Percentiles rank a stretch among this genome's conserved stretches.
Evolutionary conservation across 2,888 invertebrate species (phyloP).

Genomic region (Trissolcus japonicus): DNA sequence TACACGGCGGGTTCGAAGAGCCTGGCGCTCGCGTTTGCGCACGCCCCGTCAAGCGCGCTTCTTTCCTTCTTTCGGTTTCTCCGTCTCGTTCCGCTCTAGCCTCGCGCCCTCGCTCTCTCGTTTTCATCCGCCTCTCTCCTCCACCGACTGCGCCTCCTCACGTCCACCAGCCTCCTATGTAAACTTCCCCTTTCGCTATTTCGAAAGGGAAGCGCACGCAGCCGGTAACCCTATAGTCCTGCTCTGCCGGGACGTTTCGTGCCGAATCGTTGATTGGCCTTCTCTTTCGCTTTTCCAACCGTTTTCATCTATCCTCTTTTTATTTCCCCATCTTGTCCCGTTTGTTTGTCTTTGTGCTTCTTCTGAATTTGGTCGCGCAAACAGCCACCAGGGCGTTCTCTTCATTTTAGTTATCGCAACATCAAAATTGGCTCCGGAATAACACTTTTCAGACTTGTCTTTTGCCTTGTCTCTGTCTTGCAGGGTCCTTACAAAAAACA

Average conservation of each 20-base stretch:
- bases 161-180: conserved; percentile 45
- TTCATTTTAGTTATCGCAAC: too few species aligned
- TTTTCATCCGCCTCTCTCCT: conserved; percentile 42
- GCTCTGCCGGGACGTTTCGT: conserved; percentile 49
- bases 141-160: conserved; percentile 29
- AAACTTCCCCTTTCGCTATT: conserved; percentile 53
- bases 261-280: conserved; percentile 52
- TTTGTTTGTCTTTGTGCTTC: conserved; percentile 25
- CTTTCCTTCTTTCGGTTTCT: conserved; percentile 51
- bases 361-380: conserved; percentile 9
- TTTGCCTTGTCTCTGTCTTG: not conserved
- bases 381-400: not conserved
- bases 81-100: conserved; percentile 34
- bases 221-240: conserved; percentile 50
- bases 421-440: conserved; percentile 11
- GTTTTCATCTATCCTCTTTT: conserved; percentile 16
- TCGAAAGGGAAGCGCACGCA: conserved; percentile 56
- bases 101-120: conserved; percentile 47
- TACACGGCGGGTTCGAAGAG: conserved; percentile 63
- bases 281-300: conserved; percentile 48
- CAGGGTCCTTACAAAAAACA: not conserved
- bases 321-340: conserved; percentile 3
- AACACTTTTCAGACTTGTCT: conserved; percentile 8
- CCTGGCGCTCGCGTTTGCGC: conserved; percentile 61
- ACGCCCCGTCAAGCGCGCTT: conserved; percentile 57